phyloP scores from a whole-genome alignment of 2,888 invertebrate species.

The Drosophila mettleri region DNA sequence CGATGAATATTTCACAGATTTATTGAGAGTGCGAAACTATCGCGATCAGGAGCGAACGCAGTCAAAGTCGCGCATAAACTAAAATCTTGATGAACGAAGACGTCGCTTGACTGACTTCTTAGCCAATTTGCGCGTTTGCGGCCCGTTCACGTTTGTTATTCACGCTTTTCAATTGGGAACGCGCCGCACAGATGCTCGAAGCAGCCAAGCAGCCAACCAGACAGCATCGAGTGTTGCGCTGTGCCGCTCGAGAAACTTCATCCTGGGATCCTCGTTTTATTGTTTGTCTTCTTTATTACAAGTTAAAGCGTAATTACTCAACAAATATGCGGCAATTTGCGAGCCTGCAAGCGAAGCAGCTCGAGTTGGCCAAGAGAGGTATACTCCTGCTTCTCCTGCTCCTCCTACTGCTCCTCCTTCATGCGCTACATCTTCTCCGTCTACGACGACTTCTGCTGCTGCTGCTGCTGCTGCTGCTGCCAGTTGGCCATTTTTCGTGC shows the following conservation, averaged over 20 bases:
- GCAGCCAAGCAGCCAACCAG: not conserved
- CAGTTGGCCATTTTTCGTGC: constrained; percentile 60
- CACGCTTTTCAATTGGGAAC: constrained; percentile 78
- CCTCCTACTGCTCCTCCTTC: not conserved
- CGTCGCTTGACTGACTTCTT: constrained; percentile 62
- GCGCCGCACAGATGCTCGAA: constrained; percentile 68
- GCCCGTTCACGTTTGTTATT: constrained; percentile 77
- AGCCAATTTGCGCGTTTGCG: constrained; percentile 70
- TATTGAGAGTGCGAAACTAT: not conserved
- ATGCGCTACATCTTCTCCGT: too few species aligned
- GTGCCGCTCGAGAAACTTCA: constrained; percentile 12
- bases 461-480: constrained; percentile 19
- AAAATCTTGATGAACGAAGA: constrained; percentile 17
- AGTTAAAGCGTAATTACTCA: constrained; percentile 82
- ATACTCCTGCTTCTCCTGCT: not conserved
- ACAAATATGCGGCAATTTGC: constrained; percentile 81
- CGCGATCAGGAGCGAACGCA: constrained; percentile 4
- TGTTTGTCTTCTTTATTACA: constrained; percentile 83
- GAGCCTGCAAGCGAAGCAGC: constrained; percentile 42
- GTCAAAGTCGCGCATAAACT: constrained; percentile 34
- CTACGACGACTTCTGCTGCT: too few species aligned
- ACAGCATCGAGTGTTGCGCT: constrained; percentile 4
- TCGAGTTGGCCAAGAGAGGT: constrained; percentile 9
- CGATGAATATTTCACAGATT: too few species aligned
- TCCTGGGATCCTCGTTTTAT: constrained; percentile 74